phyloP scores from a whole-genome alignment of 2,113 vertebrate species.

The Thamnaconus septentrionalis region DNA sequence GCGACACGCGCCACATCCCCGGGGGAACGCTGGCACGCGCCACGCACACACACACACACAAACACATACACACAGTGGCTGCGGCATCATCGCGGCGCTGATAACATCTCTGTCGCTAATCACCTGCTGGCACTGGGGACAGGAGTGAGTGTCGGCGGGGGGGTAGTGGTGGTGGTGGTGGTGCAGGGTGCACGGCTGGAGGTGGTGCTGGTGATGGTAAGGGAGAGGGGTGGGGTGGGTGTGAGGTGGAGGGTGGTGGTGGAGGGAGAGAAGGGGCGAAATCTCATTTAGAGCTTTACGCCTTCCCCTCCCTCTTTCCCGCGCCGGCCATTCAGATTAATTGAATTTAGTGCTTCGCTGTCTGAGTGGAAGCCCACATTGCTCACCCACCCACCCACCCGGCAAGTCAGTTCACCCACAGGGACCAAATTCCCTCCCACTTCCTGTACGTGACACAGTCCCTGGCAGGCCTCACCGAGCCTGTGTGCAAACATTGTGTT shows the following conservation, averaged over 20 bases:
- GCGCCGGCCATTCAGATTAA: conserved; percentile 85
- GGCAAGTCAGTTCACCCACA: conserved; percentile 32
- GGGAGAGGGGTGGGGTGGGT: conserved; percentile 15
- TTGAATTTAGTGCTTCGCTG: conserved; percentile 91
- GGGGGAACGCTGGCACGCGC: conserved; percentile 21
- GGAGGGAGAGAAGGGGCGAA: conserved; percentile 84
- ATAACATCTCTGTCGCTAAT: conserved; percentile 73
- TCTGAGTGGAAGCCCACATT: conserved; percentile 82
- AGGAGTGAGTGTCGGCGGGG: conserved; percentile 72
- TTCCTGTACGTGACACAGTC: conserved; percentile 11
- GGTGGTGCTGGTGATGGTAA: conserved; percentile 20
- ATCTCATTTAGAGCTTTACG: conserved; percentile 97
- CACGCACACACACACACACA: conserved; percentile 8
- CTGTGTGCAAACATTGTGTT: too few species aligned
- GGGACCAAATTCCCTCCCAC: conserved; percentile 37
- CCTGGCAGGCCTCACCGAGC: background rate
- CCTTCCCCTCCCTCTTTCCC: conserved; percentile 85
- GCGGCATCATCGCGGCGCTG: conserved; percentile 43
- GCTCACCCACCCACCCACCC: background rate
- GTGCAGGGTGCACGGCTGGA: conserved; percentile 21
- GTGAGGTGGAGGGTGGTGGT: conserved; percentile 74
- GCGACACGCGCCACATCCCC: conserved; percentile 37
- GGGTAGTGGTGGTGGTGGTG: background rate
- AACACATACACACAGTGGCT: background rate
- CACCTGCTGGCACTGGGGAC: conserved; percentile 71